phyloP scores from a whole-genome alignment of 2,797 vertebrate genomes.

The Rhinella marina region DNA sequence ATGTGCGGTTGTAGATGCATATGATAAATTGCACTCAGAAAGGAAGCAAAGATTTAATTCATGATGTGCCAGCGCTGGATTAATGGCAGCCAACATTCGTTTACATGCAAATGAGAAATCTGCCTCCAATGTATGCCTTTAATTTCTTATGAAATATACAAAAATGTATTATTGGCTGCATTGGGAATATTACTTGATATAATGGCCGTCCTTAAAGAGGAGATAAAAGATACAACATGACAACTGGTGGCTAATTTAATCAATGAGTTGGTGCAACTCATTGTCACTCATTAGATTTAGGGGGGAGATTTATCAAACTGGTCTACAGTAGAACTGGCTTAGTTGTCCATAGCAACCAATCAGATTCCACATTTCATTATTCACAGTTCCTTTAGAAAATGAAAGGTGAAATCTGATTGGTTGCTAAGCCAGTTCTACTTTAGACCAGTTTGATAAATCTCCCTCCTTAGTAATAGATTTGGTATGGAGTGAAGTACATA shows the following conservation, averaged over 20 bases:
- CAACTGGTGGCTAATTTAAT: neutral
- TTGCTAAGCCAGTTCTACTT: no score
- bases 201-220: neutral
- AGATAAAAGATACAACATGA: neutral
- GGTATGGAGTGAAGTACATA: no score
- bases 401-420: no score
- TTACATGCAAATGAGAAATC: slow-evolving; percentile 50
- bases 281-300: neutral
- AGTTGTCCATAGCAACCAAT: no score
- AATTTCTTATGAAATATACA: neutral
- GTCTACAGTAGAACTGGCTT: no score
- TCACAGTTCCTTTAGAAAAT: no score
- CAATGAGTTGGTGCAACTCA: neutral
- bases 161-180: neutral
- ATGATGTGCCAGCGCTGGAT: slow-evolving; percentile 70
- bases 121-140: neutral
- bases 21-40: slow-evolving; percentile 62
- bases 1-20: slow-evolving; percentile 66
- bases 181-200: neutral
- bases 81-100: slow-evolving; percentile 67
- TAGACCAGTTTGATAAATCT: no score
- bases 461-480: no score
- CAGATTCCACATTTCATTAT: no score
- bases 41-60: slow-evolving; percentile 65
- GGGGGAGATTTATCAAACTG: no score